Base-by-base conservation (phyloP, 2,888 invertebrate genomes). In the Venusia cambrica region DNA sequence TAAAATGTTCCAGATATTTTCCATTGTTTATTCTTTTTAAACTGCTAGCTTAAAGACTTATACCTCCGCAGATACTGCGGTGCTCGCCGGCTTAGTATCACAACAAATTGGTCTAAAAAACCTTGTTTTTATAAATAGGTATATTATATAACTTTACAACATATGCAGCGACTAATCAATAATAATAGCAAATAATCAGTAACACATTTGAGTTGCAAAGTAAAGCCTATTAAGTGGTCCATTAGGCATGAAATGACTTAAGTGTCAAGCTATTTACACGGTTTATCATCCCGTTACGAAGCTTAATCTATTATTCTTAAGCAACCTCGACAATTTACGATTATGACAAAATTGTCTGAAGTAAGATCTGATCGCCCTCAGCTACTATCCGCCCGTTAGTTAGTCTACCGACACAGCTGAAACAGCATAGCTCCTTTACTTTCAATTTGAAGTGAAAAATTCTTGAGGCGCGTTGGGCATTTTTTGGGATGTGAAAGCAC, bases 331-430 rank as follows among this genome's bases (percentile, higher is more conserved):
- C 51, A 48, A 57, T 60, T 57, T 53, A 59, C 51, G 61, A 53
- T 60, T 59, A 62, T 53, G 51, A 54, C 51, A 57, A 58, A 64
- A 63, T 62, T 59, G 55, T 34, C 25, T 28, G 18, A 33, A 44
- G 44, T 40, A 30, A 16, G 26, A 38, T 30, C 35, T 38, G 46
- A 44, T 42, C 40, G 38, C 22, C 20, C 29, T 32, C 38, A 30
- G 21, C 38, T 29, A 37, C 28, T 39, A 32, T 29, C 29, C 28
- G 15, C 11, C 44, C 31, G 46, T 44, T 48, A 44, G 31, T n/a
- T n/a, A n/a, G n/a, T n/a, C 28, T 17, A 19, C 14, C 10, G 7
- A 6, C 32, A 25, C 16, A 35, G 40, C 31, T 27, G 5, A 15
- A 6, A 25, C 6, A 6, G 22, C 10, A 31, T 15, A 18, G 35